Percentiles rank a stretch among this genome's conserved stretches.
Evolutionary conservation across 2,113 vertebrate species (phyloP).

Genomic region (Chaetops frenatus): DNA sequence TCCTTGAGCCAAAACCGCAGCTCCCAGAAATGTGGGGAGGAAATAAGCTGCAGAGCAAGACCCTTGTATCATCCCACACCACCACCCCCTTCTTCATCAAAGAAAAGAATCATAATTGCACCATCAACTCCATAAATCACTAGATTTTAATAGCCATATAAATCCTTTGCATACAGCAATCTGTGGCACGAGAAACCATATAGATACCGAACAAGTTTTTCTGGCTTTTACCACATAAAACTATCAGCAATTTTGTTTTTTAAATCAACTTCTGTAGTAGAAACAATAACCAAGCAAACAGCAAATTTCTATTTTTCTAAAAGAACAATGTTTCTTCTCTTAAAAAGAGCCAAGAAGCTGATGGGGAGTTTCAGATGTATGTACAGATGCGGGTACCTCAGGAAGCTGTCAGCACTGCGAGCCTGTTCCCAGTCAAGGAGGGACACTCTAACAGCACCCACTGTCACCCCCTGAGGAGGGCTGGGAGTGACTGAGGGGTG

Average conservation of each 20-base stretch:
- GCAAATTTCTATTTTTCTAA: neutral
- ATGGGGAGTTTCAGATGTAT: neutral
- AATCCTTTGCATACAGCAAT: slow-evolving; percentile 31
- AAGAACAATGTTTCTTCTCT: slow-evolving; percentile 22
- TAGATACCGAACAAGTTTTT: neutral
- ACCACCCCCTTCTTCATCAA: neutral
- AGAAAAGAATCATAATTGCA: neutral
- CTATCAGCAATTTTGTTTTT: neutral
- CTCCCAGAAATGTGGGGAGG: neutral
- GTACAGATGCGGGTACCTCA: neutral
- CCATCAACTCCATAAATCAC: neutral
- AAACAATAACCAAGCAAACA: slow-evolving; percentile 46
- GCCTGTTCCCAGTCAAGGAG: accelerated
- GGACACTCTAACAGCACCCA: neutral
- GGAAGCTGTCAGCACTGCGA: neutral
- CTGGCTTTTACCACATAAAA: slow-evolving; percentile 2
- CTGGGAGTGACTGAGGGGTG: neutral
- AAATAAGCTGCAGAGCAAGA: neutral
- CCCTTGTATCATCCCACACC: neutral
- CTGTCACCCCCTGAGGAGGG: neutral
- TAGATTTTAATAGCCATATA: slow-evolving; percentile 61
- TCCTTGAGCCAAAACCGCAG: neutral
- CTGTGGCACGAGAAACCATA: slow-evolving; percentile 12
- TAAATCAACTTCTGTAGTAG: slow-evolving; percentile 1
- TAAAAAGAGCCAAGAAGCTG: slow-evolving; percentile 22